Evolutionary conservation across 2,888 invertebrate species (phyloP), one percentile per base, ranked within the genome.

Genomic region (Ichneumon xanthorius): DNA sequence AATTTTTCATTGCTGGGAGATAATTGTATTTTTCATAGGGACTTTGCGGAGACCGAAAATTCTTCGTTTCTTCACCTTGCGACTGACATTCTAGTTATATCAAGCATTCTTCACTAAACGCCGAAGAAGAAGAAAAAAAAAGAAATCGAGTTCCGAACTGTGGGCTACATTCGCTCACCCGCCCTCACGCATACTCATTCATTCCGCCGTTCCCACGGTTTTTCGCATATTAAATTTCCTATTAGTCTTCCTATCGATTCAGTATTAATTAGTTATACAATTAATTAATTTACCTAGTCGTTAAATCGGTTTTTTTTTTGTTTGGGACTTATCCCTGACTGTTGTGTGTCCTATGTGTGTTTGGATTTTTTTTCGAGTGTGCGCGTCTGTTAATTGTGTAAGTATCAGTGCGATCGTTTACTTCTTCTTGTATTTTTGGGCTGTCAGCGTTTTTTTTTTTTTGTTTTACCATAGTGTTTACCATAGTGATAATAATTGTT

Each of bases 211-310:
- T 90, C 86, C 92, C 90, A 91, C 90, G 89, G 88, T 11, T 11
- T 58, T 89, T 89, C 89, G 87, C 90, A 87, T 90, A 89, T 92
- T 90, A 89, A 89, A 91, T 92, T 92, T 88, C 85, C 90, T 91
- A 90, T 88, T 89, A 90, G 89, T 91, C 88, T 89, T 88, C 14
- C 90, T 90, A 90, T 82, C 89, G 89, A 89, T 91, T 91, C 89
- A 89, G 88, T 91, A 91, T 90, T 92, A 90, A 91, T 92, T 91
- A 92, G 89, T 92, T 90, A 90, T 88, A 92, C 88, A 89, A 90
- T 92, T 91, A 90, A 90, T 91, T 58, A 90, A 91, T 89, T 89
- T 89, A 90, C 86, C 90, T 92, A 92, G 87, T 90, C 89, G 88
- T 89, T 91, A 89, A 91, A 90, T 90, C 89, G 88, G 89, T 88